Base-by-base conservation (phyloP, 2,888 invertebrate genomes). In the Pachycephus smyrnensis region DNA sequence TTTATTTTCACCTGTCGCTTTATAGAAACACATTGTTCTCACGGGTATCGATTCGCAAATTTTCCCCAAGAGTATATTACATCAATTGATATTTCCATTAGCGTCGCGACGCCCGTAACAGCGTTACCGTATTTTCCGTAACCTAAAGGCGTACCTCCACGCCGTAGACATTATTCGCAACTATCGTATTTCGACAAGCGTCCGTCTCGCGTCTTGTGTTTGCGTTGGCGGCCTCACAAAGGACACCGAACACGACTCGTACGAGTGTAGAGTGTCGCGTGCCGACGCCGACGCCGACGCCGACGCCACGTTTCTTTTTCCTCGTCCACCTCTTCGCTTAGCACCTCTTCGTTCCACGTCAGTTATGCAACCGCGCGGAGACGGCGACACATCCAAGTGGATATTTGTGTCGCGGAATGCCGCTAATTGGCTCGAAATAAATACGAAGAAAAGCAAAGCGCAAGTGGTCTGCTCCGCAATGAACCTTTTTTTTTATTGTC, bases 401-500 rank as follows among this genome's bases (percentile, higher is more conserved):
- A 86, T 86, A 86, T 86, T 88, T 86, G 84, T 82, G 88, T 84
- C 88, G 84, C 77, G 87, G 88, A 89, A 90, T 89, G 86, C 80
- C 85, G 86, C 87, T 89, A 89, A 89, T 89, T 89, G 89, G 88
- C 88, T 89, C 85, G 87, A 89, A 89, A 89, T 89, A 88, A 89
- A 89, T 89, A 86, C 83, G 23, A 55, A 23, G 23, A 23, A 55
- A 55, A 55, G 55, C 23, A 2, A 55, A 55, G 40, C 40, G 6
- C 40, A 15, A 1, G 4, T 55, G 23, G 23, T 55, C 55, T 23
- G 55, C 15, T 55, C 23, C 55, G 55, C 55, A 55, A 55, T 23
- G 23, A 55, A 55, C 55, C 23, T 40, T 55, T 23, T 15, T 55
- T 55, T 9, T 9, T 23, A 55, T 23, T 2, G 23, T 55, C 55